Conservation (phyloP, 2,797 vertebrate species). For the Galago senegalensis region DNA sequence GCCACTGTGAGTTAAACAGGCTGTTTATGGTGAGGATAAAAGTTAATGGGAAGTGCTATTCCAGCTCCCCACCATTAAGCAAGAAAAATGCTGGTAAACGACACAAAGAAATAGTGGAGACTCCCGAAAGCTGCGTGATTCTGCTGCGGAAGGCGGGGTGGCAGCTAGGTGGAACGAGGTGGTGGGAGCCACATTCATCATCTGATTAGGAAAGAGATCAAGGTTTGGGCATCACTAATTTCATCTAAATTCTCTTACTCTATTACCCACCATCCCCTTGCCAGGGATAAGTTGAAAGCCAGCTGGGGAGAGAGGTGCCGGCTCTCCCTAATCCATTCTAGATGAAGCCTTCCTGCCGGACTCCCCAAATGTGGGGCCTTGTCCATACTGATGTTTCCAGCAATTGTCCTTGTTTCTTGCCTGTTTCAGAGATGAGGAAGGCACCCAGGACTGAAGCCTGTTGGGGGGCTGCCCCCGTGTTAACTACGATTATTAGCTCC, state of each 20-base stretch:
- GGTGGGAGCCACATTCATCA: background rate
- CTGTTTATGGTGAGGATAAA: conserved; percentile 67
- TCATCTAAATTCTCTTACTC: conserved; percentile 30
- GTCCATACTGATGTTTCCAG: conserved; percentile 8
- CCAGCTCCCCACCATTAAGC: conserved; percentile 63
- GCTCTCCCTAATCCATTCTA: conserved; percentile 61
- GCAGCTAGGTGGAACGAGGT: background rate
- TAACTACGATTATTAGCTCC: accelerated
- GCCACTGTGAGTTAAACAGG: conserved; percentile 57
- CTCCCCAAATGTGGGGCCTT: conserved; percentile 60
- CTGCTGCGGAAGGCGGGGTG: background rate
- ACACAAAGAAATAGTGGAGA: background rate
- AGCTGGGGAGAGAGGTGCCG: background rate
- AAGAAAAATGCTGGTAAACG: background rate
- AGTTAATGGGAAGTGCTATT: conserved; percentile 69
- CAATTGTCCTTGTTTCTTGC: conserved; percentile 73
- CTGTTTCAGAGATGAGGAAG: conserved; percentile 77
- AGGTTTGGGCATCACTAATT: conserved; percentile 26
- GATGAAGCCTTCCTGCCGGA: conserved; percentile 35
- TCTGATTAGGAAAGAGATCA: conserved; percentile 11
- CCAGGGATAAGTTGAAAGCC: background rate
- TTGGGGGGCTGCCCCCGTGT: background rate
- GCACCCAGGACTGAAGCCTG: conserved; percentile 69
- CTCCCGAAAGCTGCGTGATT: accelerated
- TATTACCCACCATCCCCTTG: background rate